phyloP scores from a whole-genome alignment of 2,888 invertebrate genomes.

The Platycheirus rosarum region DNA sequence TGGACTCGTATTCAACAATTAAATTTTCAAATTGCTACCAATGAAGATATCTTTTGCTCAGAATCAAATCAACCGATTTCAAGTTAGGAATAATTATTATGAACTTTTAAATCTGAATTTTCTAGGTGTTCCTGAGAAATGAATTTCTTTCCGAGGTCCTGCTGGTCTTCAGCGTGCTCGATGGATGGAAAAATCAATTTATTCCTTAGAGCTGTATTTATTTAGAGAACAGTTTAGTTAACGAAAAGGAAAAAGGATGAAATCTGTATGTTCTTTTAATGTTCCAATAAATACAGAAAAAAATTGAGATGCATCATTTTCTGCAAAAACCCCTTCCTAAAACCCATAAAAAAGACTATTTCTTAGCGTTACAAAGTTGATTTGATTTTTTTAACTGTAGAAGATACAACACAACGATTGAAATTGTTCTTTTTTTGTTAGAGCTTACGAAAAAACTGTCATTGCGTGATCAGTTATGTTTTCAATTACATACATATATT shows the following conservation, averaged over 20 bases:
- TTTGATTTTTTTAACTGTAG: no score
- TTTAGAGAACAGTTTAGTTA: conserved; percentile 15
- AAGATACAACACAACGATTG: no score
- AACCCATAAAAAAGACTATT: no score
- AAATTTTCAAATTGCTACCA: conserved; percentile 3
- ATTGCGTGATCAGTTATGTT: no score
- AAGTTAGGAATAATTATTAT: neutral
- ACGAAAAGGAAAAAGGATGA: neutral
- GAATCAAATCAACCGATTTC: conserved; percentile 1
- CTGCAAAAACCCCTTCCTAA: no score
- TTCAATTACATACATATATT: no score
- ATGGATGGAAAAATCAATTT: conserved; percentile 8
- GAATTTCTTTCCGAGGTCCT: conserved; percentile 13
- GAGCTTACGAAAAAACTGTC: no score
- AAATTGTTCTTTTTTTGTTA: no score
- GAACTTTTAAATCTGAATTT: neutral
- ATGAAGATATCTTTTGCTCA: conserved; percentile 1
- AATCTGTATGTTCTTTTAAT: no score
- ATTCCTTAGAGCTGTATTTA: conserved; percentile 1
- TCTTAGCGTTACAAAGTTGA: no score
- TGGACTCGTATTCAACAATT: conserved; percentile 34
- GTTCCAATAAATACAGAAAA: no score
- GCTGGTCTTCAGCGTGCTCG: conserved; percentile 3
- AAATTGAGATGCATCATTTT: no score
- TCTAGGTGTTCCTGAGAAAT: conserved; percentile 2